Evolutionary conservation across 2,113 vertebrate species (phyloP), one percentile per base, ranked within the genome.

Genomic region (Bos indicus): DNA sequence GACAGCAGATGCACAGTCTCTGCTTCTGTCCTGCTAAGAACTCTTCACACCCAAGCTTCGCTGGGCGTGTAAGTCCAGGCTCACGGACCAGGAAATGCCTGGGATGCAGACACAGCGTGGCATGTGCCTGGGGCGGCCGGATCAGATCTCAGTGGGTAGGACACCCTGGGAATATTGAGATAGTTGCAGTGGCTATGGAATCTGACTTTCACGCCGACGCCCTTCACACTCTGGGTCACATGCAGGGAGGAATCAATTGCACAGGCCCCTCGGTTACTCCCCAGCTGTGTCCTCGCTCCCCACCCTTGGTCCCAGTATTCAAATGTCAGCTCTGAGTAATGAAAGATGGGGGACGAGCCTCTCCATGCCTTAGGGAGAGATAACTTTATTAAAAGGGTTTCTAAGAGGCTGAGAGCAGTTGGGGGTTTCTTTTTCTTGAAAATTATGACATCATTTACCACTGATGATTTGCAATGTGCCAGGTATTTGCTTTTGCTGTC

Each of bases 381-480:
- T 25, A 85, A 33, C 11, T 82, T 13, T n/a, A 15, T 13, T n/a
- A 15, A n/a, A 77, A 10, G 26, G 0, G 0, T 57, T 62, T 64
- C 33, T 82, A 21, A 17, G n/a, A 51, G 30, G 12, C 12, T 64
- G 15, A 46, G 43, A 84, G 16, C 7, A 60, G 46, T 57, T 43
- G 28, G 33, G 30, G 43, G 8, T 82, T 90, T 92, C 10, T 84
- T n/a, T 88, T 90, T 52, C 56, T 81, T 83, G 23, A 88, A 80
- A 84, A 90, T 21, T 71, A 23, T 19, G 19, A 40, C 12, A n/a
- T 52, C 11, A 52, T 12, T 48, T 91, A 36, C 36, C 12, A 64
- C 28, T 81, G 57, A 25, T 78, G 43, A 36, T 80, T 91, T 54
- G 26, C 12, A 43, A 6, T 15, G 4, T 36, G 12, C 56, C 56